Evolutionary conservation across 2,888 invertebrate genomes (phyloP), one percentile per base, ranked within the genome.

Genomic region (Ypsolopha scabrella): DNA sequence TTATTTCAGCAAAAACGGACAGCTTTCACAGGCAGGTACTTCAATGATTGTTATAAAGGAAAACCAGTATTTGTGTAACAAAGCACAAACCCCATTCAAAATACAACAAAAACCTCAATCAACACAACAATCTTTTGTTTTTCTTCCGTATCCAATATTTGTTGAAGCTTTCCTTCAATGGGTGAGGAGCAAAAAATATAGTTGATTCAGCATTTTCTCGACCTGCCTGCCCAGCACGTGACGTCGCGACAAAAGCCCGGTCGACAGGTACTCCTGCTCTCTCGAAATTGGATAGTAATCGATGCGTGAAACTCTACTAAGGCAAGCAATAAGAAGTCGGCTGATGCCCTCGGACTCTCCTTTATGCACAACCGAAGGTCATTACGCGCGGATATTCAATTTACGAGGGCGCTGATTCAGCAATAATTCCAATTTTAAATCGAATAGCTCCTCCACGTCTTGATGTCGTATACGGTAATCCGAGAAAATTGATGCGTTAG

Each of bases 211-310:
- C 51, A n/a, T 33, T 51, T 51, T 50, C 50, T 38, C 41, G 67
- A 63, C 68, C 61, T 9, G 34, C 41, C 45, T 66, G 66, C 58
- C 57, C 55, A 68, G 70, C 73, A 78, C 79, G 79, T 80, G 81
- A 80, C 71, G 66, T 62, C 68, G 69, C 71, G 77, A 82, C 82
- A 82, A 82, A 80, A 81, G 80, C 75, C 70, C 65, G 67, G 54
- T 62, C 64, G 75, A 72, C 79, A 80, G 80, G 80, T 80, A 75
- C 73, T 24, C 73, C 68, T 67, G 62, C 61, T 68, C 67, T 74
- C 67, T 76, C 72, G 69, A 76, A 81, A 82, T 83, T 80, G 82
- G 80, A 80, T 78, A 72, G 76, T 75, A 77, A 80, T 78, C 74
- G 83, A 77, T 76, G 81, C 82, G 80, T 83, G 75, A 82, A 82